Conservation (phyloP, 2,888 invertebrate species). For the Diaprepes abbreviatus region DNA sequence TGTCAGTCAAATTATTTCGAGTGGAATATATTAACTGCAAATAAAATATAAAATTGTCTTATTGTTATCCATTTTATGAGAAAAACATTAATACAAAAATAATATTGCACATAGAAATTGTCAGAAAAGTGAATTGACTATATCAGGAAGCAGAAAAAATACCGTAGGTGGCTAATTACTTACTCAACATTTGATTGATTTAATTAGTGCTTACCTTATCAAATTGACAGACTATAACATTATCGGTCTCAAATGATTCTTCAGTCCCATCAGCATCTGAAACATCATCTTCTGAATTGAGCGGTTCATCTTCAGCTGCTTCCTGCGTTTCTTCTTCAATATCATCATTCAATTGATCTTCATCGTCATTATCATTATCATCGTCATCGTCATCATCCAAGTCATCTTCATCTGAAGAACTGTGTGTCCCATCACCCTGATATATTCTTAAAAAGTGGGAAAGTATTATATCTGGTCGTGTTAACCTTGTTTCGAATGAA, state of each 20-base stretch:
- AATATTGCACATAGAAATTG: too few species aligned
- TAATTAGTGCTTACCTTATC: constrained; percentile 83
- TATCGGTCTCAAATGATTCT: constrained; percentile 94
- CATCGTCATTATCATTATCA: constrained; percentile 77
- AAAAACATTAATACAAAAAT: too few species aligned
- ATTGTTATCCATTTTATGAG: too few species aligned
- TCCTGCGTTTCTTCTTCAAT: constrained; percentile 70
- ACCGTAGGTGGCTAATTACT: too few species aligned
- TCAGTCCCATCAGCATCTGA: constrained; percentile 95
- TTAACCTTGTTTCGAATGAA: background rate
- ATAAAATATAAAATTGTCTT: too few species aligned
- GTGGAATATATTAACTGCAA: too few species aligned
- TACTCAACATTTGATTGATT: too few species aligned
- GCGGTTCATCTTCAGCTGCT: constrained; percentile 80
- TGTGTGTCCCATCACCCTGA: constrained; percentile 72
- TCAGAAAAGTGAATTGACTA: too few species aligned
- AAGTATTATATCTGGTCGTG: background rate
- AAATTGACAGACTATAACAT: constrained; percentile 99
- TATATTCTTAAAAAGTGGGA: background rate
- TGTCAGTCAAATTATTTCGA: too few species aligned
- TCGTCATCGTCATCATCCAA: constrained; percentile 71
- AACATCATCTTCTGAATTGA: constrained; percentile 97
- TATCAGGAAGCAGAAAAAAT: too few species aligned
- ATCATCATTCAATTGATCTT: constrained; percentile 76
- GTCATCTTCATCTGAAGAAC: constrained; percentile 77